Base-by-base conservation (phyloP, 2,797 vertebrate species). In the Morelia viridis region DNA sequence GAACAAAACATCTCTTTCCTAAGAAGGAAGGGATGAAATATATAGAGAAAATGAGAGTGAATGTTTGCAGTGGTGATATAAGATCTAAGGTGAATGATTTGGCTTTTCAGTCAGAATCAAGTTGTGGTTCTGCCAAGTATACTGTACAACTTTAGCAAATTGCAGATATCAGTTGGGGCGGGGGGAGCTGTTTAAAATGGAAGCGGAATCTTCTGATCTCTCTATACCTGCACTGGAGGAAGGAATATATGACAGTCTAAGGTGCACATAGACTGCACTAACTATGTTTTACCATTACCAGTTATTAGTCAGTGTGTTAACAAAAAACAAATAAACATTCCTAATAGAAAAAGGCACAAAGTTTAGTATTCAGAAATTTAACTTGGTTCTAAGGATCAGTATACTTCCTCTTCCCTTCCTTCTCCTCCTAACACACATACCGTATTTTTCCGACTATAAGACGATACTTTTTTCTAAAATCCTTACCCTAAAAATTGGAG, bases 371-470 rank as follows among this genome's bases (percentile, higher is more conserved):
- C 90, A 89, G 85, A 88, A 89, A 12, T 68, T 35, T 1, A 17
- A 1, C 76, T n/a, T 19, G 6, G 65, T 94, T 93, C 90, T 83
- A 76, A 50, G 1, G 19, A 41, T 10, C 4, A 85, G 3, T 86
- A 90, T 92, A 17, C 24, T 57, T 94, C 28, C 68, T 50, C 90
- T 83, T 31, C 89, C 88, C 71, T 92, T 90, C 84, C 17, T 87
- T 53, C 56, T 62, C 26, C n/a, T 88, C 13, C 58, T 83, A 92
- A 85, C 53, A 84, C 68, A 62, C n/a, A 28, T 0, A 87, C n/a
- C n/a, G n/a, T n/a, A n/a, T n/a, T n/a, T n/a, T n/a, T n/a, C n/a
- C n/a, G n/a, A n/a, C n/a, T n/a, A n/a, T n/a, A n/a, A n/a, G n/a
- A n/a, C n/a, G n/a, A n/a, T n/a, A n/a, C n/a, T n/a, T n/a, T n/a